Evolutionary conservation across 2,888 invertebrate species (phyloP), one percentile per base, ranked within the genome.

Genomic region (Scaptodrosophila latifasciaeformis): DNA sequence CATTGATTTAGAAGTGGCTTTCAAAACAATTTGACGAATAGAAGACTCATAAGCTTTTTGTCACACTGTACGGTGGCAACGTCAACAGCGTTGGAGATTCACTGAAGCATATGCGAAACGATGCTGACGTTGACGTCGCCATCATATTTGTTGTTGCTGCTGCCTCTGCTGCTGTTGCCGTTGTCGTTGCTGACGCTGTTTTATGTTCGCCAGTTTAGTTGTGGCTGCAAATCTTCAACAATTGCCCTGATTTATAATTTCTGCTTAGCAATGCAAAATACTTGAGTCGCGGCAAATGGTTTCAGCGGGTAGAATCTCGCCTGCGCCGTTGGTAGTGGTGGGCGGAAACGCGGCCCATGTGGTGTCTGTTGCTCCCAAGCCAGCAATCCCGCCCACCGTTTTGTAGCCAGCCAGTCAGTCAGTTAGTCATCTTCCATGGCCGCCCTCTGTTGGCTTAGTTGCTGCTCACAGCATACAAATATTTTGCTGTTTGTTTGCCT

Each of bases 201-300:
- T 42, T 42, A 31, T 19, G 40, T 19, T n/a, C 34, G 48, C 50
- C 47, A 67, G 70, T 70, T 74, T 62, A 79, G 77, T 79, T 75
- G 74, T 79, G 74, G 68, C 79, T 74, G 72, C 65, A 81, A 79
- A 81, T 81, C 78, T 72, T 81, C 80, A 75, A 71, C 82, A 81
- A 79, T 81, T 81, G 80, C 80, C 78, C 78, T 79, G 78, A 79
- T 79, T 79, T 81, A 82, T 79, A 79, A 79, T 79, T 82, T 79
- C 82, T 79, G 78, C 82, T 79, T 79, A 82, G 78, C 78, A 79
- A 81, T 79, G 78, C 78, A 79, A 79, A 79, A 74, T 80, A 80
- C 80, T 77, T 80, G 80, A 80, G 80, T 81, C 76, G 68, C 81
- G 60, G 59, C 62, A 62, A 64, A 55, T 70, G 63, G 48, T 35